A percentile compares a stretch with the other conserved stretches of the same genome.
These are phyloP conservation scores for Osedax fenrisi DNA, from an alignment of 2,888 invertebrate species.

Conservation along the genomic window DNA sequence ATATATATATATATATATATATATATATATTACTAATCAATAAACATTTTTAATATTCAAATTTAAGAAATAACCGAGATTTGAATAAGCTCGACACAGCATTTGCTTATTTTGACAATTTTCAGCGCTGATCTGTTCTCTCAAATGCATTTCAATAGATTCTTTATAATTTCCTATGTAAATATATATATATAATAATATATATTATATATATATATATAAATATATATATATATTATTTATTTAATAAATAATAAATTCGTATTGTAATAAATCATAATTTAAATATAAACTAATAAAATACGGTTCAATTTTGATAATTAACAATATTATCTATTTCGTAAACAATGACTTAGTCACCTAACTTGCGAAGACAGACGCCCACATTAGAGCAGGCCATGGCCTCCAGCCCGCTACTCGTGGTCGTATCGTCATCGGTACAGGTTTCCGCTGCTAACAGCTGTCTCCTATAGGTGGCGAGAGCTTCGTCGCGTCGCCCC, in stretches of 20 bases:
- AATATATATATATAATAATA: no score
- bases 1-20: no score
- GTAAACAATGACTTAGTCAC: no score
- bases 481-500: background rate
- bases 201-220: no score
- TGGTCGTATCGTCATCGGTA: background rate
- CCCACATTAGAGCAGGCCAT: background rate
- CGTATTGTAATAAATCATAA: background rate
- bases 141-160: background rate
- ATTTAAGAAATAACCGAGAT: no score
- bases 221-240: no score
- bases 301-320: no score
- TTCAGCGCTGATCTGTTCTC: background rate
- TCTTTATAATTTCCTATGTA: background rate
- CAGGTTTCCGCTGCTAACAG: background rate
- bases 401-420: background rate
- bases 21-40: no score
- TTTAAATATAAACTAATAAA: no score
- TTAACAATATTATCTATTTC: no score
- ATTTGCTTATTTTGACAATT: background rate
- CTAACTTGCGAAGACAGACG: background rate
- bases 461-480: background rate
- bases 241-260: no score
- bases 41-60: no score
- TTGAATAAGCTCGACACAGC: background rate